Evolutionary conservation across 2,113 vertebrate species (phyloP), one percentile per base, ranked within the genome.

Genomic region (Nothobranchius furzeri): DNA sequence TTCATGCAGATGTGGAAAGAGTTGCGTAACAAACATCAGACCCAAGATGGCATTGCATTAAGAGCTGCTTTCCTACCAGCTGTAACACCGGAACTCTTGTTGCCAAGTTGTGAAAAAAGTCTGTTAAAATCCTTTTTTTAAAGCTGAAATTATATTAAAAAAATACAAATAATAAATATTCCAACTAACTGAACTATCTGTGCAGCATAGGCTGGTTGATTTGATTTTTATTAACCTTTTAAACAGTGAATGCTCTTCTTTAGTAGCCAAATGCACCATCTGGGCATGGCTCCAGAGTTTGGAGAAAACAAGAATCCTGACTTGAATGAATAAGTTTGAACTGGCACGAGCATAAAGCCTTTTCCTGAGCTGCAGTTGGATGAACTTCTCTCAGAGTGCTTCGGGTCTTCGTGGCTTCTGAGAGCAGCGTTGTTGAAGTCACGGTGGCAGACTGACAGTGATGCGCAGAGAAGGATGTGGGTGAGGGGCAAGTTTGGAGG

Each of bases 391-490:
- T 35, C 7, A 5, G 36, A 7, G 6, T 79, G 69, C 66, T 59
- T 51, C 35, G 10, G 73, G 60, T 64, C 43, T 46, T 73, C 25
- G 9, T 64, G 54, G 58, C 80, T 76, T 56, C 52, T 40, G 57
- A 53, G 40, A 68, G 15, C 70, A 75, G 68, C 50, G 45, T 9
- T n/a, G 13, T 36, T 48, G 6, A 53, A 53, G 42, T 20, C 42
- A 48, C 55, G 15, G 17, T 14, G 45, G 24, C 65, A 70, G 55
- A 58, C 59, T 86, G 72, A 85, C 78, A 78, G 50, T 79, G 71
- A 77, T 82, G 82, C 63, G 69, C 24, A 67, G 51, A 30, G 69
- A 79, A 68, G 56, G 67, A 71, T 69, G 69, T 71, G 68, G 75
- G 68, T 78, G 70, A 83, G 82, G 78, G 72, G 47, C 58, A 57